These are phyloP conservation scores for Smithornis capensis DNA, from an alignment of 2,113 vertebrate species.

Conservation along the genomic window DNA sequence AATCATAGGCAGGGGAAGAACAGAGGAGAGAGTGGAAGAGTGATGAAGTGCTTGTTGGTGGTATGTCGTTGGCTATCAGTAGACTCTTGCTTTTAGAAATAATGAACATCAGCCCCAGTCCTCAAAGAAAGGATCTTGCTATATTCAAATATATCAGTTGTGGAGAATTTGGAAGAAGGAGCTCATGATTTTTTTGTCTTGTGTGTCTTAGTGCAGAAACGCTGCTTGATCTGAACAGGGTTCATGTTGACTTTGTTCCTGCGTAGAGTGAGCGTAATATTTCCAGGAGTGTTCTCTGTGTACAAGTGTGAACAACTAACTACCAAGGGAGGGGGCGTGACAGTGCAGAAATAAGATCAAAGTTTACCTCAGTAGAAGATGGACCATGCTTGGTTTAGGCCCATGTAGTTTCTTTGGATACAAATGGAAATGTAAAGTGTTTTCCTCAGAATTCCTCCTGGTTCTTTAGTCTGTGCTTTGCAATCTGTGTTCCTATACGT, in stretches of 20 bases:
- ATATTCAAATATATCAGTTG: background rate
- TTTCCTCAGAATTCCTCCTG: background rate
- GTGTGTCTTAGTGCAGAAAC: background rate
- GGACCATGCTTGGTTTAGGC: background rate
- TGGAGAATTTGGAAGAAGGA: background rate
- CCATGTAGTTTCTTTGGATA: background rate
- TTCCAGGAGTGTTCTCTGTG: background rate
- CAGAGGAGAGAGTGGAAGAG: background rate
- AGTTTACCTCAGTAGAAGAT: background rate
- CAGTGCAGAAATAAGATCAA: background rate
- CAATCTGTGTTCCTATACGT: background rate
- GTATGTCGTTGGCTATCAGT: background rate
- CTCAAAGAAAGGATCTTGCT: background rate
- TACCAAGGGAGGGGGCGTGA: background rate
- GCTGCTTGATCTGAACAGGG: accelerated
- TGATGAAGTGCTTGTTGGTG: background rate
- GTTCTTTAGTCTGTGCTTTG: background rate
- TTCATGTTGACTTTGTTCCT: background rate
- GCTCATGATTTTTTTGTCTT: background rate
- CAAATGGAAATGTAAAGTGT: background rate
- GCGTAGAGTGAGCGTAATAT: background rate
- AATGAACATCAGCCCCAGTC: accelerated
- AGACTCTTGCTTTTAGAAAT: background rate
- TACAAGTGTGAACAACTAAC: background rate
- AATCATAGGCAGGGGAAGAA: background rate